A percentile compares a stretch with the other conserved stretches of the same genome.
Evolutionary conservation across 2,888 invertebrate genomes (phyloP).

Genomic region (Deladenus siricidicola): DNA sequence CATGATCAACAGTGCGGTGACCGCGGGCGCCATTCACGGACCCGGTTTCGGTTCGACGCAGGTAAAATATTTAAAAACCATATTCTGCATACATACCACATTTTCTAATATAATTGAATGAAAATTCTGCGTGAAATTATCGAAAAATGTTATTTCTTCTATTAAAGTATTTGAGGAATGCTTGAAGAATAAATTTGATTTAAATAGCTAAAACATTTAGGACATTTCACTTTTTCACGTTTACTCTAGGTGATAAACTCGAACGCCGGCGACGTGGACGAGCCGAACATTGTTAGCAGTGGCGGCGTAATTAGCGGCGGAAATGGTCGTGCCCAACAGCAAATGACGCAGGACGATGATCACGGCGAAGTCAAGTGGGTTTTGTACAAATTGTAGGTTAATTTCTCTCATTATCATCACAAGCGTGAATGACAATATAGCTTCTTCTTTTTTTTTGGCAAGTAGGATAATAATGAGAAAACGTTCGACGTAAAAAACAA

Average conservation of each 20-base stretch:
- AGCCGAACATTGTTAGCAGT: slow-evolving; percentile 8
- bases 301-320: slow-evolving; percentile 4
- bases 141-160: too few species aligned
- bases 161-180: too few species aligned
- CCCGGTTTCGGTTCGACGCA: slow-evolving; percentile 50
- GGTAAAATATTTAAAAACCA: slow-evolving; percentile 22
- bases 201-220: neutral
- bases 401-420: neutral
- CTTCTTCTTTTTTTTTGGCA: neutral
- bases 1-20: slow-evolving; percentile 16
- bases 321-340: slow-evolving; percentile 16
- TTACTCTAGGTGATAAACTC: slow-evolving; percentile 53
- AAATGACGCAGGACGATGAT: slow-evolving; percentile 30
- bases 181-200: neutral
- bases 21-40: slow-evolving; percentile 16
- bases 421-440: neutral
- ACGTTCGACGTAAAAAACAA: too few species aligned
- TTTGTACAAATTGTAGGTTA: slow-evolving; percentile 10
- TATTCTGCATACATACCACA: neutral
- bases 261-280: slow-evolving; percentile 48
- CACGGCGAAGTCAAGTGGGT: slow-evolving; percentile 44
- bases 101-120: too few species aligned
- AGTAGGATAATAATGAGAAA: too few species aligned
- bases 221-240: neutral
- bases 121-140: too few species aligned